These are phyloP conservation scores for Desoria tigrina DNA, from an alignment of 2,888 invertebrate genomes.

Conservation along the genomic window DNA sequence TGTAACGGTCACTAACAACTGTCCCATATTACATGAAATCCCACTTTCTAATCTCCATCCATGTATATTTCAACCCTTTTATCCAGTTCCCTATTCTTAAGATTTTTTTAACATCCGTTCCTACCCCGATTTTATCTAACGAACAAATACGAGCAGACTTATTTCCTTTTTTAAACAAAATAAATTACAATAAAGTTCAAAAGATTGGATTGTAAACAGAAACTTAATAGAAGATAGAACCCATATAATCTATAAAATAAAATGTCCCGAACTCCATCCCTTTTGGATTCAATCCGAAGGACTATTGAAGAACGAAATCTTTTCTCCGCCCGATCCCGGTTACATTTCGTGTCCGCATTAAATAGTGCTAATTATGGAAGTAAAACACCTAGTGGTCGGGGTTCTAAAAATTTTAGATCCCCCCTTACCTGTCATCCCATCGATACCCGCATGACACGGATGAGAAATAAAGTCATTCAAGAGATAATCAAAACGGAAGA, in stretches of 20 bases:
- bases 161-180: too few species aligned
- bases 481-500: conserved; percentile 72
- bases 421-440: conserved; percentile 26
- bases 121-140: neutral
- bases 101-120: neutral
- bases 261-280: conserved; percentile 34
- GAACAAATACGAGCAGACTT: too few species aligned
- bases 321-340: conserved; percentile 47
- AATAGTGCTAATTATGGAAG: conserved; percentile 34
- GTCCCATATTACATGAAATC: neutral
- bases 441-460: conserved; percentile 32
- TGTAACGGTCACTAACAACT: conserved; percentile 5
- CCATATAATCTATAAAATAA: conserved; percentile 7
- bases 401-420: conserved; percentile 29
- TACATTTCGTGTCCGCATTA: conserved; percentile 49
- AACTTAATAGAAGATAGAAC: neutral
- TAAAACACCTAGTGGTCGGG: conserved; percentile 23
- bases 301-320: conserved; percentile 50
- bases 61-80: too few species aligned
- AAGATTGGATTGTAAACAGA: neutral
- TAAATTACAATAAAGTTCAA: too few species aligned
- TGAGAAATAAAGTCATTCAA: conserved; percentile 64
- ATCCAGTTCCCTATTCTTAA: too few species aligned
- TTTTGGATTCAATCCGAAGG: conserved; percentile 47
- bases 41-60: too few species aligned